Base-by-base conservation (phyloP, 2,888 invertebrate species). In the Blastobasis adustella region DNA sequence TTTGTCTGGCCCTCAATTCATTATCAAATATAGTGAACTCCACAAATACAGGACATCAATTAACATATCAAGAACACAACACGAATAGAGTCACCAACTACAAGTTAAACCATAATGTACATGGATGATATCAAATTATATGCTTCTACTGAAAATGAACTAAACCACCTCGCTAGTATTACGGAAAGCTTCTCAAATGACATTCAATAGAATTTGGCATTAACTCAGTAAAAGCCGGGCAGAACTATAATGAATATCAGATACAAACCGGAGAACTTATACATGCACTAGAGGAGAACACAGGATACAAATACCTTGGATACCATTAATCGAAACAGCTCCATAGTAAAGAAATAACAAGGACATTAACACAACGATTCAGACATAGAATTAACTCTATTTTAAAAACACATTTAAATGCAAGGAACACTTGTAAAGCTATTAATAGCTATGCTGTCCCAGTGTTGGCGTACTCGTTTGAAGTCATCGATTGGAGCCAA, bases 201-300 rank as follows among this genome's bases (percentile, higher is more conserved):
- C 36, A 51, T 51, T n/a, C 36, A 39, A 52, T 52, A 48, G 36
- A 45, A 5, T 52, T 52, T 44, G 52, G 52, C 40, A 52, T 49
- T 4, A 46, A 46, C 37, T 44, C 49, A 5, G 37, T 53, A 6
- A 47, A 36, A 39, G 47, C 41, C 6, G 45, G 40, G 9, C 9
- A 37, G 5, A 6, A n/a, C 6, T 7, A 10, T 37, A 39, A 40
- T 7, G 39, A 49, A 9, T 49, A 49, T 37, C 10, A 10, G 1
- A 9, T 45, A 6, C 36, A 23, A 7, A 10, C 40, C 6, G 49
- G 45, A 40, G 10, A 9, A 4, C 1, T n/a, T 1, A 45, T 49
- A 9, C n/a, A 49, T 5, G 39, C 45, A 4, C 6, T 49, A 5
- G 40, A 49, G 4, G 38, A 38, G 4, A 9, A 39, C 2, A 37